phyloP scores from a whole-genome alignment of 1,140 invertebrate species.

The Drosophila biarmipes region DNA sequence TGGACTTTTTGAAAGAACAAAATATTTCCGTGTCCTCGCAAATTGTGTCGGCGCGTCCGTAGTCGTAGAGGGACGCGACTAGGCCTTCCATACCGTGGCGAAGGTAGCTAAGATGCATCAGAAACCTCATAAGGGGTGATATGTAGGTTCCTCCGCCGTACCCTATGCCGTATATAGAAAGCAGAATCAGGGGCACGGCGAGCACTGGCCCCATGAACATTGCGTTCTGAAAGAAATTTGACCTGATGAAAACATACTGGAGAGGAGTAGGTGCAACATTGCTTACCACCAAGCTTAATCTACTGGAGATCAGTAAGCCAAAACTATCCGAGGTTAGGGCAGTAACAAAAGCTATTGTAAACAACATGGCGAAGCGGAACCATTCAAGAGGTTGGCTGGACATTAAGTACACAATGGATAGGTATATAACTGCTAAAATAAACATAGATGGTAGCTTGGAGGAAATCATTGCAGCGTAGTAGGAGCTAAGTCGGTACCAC shows the following conservation, averaged over 20 bases:
- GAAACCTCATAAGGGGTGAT: slow-evolving; percentile 88
- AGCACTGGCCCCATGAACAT: slow-evolving; percentile 91
- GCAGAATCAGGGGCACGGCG: slow-evolving; percentile 90
- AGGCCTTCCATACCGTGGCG: slow-evolving; percentile 91
- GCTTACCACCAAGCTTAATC: slow-evolving; percentile 90
- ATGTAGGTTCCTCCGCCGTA: slow-evolving; percentile 86
- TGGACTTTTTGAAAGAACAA: slow-evolving; percentile 89
- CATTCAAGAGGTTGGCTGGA: slow-evolving; percentile 94
- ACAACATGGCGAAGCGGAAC: slow-evolving; percentile 89
- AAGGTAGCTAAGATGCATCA: slow-evolving; percentile 94
- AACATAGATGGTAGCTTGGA: slow-evolving; percentile 90
- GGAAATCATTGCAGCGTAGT: slow-evolving; percentile 93
- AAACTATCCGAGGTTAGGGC: slow-evolving; percentile 91
- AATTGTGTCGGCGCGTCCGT: slow-evolving; percentile 87
- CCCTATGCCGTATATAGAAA: slow-evolving; percentile 91
- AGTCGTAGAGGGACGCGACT: slow-evolving; percentile 91
- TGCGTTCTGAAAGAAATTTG: slow-evolving; percentile 87
- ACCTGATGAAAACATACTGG: neutral
- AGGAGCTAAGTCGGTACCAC: slow-evolving; percentile 96
- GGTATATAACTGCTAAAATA: slow-evolving; percentile 90
- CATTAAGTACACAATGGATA: slow-evolving; percentile 93
- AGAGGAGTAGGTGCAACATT: neutral
- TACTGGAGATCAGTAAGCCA: slow-evolving; percentile 89
- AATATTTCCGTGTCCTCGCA: slow-evolving; percentile 89
- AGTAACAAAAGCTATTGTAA: slow-evolving; percentile 88